These are phyloP conservation scores for Malacoraja senta DNA, from an alignment of 2,797 vertebrate genomes.

Conservation along the genomic window DNA sequence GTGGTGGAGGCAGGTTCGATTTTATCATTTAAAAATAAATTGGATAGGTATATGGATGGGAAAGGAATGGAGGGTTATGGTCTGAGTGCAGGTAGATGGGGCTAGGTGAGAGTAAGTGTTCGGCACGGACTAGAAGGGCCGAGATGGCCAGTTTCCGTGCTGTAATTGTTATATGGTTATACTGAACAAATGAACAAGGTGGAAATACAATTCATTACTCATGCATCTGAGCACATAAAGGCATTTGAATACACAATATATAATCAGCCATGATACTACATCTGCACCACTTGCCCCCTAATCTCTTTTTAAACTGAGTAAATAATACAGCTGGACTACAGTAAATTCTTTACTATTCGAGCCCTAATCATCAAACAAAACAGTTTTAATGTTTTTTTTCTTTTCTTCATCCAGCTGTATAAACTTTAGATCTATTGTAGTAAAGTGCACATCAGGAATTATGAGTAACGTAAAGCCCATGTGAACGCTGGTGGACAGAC, in stretches of 20 bases:
- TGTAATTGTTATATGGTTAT: too few relatives aligned
- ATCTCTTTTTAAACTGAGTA: constrained; percentile 55
- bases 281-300: constrained; percentile 63
- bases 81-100: too few relatives aligned
- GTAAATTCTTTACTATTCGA: constrained; percentile 50
- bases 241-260: constrained; percentile 42
- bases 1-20: too few relatives aligned
- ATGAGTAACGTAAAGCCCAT: constrained; percentile 51
- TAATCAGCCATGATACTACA: constrained; percentile 61
- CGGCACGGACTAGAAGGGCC: too few relatives aligned
- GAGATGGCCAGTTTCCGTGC: too few relatives aligned
- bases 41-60: too few relatives aligned
- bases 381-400: constrained; percentile 39
- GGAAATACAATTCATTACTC: background rate
- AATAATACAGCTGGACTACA: constrained; percentile 57
- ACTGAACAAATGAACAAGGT: background rate
- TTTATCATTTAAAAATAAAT: too few relatives aligned
- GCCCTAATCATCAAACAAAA: constrained; percentile 36
- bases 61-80: too few relatives aligned
- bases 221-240: background rate
- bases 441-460: constrained; percentile 42
- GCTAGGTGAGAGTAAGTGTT: too few relatives aligned
- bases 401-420: constrained; percentile 52
- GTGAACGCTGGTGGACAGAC: constrained; percentile 40
- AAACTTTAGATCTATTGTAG: constrained; percentile 44